These are phyloP conservation scores for Furcifer pardalis DNA, from an alignment of 2,797 vertebrate genomes.

Conservation along the genomic window DNA sequence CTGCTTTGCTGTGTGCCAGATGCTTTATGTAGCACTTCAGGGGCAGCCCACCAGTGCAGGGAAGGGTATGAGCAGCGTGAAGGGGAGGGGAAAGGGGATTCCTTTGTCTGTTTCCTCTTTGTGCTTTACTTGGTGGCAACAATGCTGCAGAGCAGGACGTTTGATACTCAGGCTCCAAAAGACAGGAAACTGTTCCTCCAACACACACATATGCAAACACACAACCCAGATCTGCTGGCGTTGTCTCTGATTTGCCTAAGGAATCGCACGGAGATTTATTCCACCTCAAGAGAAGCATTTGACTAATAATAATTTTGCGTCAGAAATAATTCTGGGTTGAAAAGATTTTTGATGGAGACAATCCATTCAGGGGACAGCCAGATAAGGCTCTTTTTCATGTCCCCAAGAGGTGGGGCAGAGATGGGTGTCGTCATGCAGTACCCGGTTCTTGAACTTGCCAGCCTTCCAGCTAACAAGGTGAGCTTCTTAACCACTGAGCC, in stretches of 20 bases:
- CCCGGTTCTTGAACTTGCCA: too few relatives aligned
- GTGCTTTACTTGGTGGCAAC: neutral
- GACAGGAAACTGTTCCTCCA: neutral
- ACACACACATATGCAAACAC: too few relatives aligned
- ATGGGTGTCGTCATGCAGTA: too few relatives aligned
- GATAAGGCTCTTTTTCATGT: too few relatives aligned
- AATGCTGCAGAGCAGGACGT: neutral
- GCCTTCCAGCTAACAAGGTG: too few relatives aligned
- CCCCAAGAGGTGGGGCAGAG: too few relatives aligned
- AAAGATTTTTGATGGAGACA: too few relatives aligned
- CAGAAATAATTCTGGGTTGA: too few relatives aligned
- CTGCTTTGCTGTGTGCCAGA: neutral
- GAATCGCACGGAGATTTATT: neutral
- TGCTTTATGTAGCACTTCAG: neutral
- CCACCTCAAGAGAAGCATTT: neutral
- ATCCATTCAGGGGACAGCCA: too few relatives aligned
- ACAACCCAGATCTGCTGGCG: neutral
- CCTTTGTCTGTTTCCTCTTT: slow-evolving; percentile 32
- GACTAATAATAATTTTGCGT: too few relatives aligned
- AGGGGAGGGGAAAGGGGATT: neutral
- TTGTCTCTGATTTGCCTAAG: neutral
- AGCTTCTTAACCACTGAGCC: too few relatives aligned
- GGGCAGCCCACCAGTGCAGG: neutral
- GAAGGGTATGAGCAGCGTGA: neutral
- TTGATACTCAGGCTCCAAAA: neutral